Evolutionary conservation across 2,888 invertebrate species (phyloP).

Genomic region (Thecocarcelia acutangulata): DNA sequence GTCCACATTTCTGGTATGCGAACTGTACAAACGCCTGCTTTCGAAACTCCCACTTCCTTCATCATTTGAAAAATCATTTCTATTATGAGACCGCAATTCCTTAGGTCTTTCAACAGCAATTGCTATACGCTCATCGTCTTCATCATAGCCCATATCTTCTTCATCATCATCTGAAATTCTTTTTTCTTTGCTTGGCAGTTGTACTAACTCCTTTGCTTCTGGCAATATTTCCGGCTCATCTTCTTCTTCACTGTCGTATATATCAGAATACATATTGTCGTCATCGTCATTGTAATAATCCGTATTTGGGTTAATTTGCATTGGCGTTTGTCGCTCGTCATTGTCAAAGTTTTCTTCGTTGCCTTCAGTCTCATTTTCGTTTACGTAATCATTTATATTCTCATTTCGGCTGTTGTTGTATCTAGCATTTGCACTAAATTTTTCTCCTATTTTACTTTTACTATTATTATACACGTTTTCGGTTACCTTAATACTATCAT

Average conservation of each 20-base stretch:
- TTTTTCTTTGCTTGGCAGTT: slow-evolving; percentile 59
- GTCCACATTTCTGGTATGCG: slow-evolving; percentile 69
- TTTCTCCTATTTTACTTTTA: slow-evolving; percentile 71
- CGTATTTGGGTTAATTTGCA: slow-evolving; percentile 76
- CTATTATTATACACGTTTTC: slow-evolving; percentile 70
- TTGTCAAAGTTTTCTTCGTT: slow-evolving; percentile 66
- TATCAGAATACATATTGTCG: slow-evolving; percentile 65
- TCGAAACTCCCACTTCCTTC: slow-evolving; percentile 76
- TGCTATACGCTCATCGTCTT: slow-evolving; percentile 78
- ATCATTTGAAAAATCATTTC: slow-evolving; percentile 77
- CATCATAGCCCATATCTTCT: slow-evolving; percentile 80
- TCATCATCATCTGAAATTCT: slow-evolving; percentile 72
- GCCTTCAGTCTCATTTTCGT: slow-evolving; percentile 75
- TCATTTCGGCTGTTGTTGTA: slow-evolving; percentile 56
- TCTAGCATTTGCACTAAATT: slow-evolving; percentile 48
- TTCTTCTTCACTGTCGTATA: slow-evolving; percentile 68
- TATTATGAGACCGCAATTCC: slow-evolving; percentile 69
- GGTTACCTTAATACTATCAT: slow-evolving; percentile 73
- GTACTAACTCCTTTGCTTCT: slow-evolving; percentile 75
- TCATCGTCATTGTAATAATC: slow-evolving; percentile 77
- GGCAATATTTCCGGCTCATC: slow-evolving; percentile 74
- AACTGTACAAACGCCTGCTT: slow-evolving; percentile 60
- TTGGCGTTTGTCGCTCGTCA: slow-evolving; percentile 70
- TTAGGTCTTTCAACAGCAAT: slow-evolving; percentile 74
- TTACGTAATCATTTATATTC: slow-evolving; percentile 56